Evolutionary conservation across 2,888 invertebrate species (phyloP).

Genomic region (Caenorhabditis wallacei): DNA sequence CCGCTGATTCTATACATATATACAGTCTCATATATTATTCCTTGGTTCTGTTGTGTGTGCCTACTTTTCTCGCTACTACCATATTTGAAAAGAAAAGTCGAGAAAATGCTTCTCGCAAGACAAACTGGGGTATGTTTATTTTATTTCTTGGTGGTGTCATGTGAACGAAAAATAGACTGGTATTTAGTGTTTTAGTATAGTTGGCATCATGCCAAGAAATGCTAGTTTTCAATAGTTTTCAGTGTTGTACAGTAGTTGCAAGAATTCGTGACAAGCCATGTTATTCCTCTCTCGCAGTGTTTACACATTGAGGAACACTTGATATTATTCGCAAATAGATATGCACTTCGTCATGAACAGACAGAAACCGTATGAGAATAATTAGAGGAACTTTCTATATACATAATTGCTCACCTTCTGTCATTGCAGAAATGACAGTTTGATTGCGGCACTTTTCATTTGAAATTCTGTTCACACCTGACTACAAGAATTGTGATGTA

Average conservation of each 20-base stretch:
- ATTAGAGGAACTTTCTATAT: neutral
- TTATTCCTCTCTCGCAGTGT: slow-evolving; percentile 12
- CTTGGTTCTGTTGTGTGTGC: slow-evolving; percentile 18
- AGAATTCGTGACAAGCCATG: slow-evolving; percentile 32
- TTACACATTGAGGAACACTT: slow-evolving; percentile 51
- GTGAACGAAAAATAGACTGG: slow-evolving; percentile 2
- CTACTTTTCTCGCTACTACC: slow-evolving; percentile 16
- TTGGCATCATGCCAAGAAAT: slow-evolving; percentile 13
- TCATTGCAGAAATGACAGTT: too few species aligned
- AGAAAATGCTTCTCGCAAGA: slow-evolving; percentile 54
- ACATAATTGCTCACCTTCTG: slow-evolving; percentile 30
- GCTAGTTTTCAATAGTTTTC: neutral
- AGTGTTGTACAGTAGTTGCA: slow-evolving; percentile 30
- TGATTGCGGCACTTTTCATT: too few species aligned
- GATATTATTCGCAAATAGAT: slow-evolving; percentile 53
- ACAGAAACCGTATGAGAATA: neutral
- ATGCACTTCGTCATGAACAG: neutral
- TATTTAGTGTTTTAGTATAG: slow-evolving; percentile 30
- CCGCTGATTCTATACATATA: neutral
- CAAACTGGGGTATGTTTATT: slow-evolving; percentile 67
- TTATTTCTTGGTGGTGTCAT: slow-evolving; percentile 14
- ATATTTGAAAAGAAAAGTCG: slow-evolving; percentile 21
- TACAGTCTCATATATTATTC: neutral
- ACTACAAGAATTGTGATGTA: slow-evolving; percentile 33
- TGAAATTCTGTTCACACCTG: slow-evolving; percentile 29